Base-by-base conservation (phyloP, 1,140 invertebrate genomes). In the Drosophila kanapiae region DNA sequence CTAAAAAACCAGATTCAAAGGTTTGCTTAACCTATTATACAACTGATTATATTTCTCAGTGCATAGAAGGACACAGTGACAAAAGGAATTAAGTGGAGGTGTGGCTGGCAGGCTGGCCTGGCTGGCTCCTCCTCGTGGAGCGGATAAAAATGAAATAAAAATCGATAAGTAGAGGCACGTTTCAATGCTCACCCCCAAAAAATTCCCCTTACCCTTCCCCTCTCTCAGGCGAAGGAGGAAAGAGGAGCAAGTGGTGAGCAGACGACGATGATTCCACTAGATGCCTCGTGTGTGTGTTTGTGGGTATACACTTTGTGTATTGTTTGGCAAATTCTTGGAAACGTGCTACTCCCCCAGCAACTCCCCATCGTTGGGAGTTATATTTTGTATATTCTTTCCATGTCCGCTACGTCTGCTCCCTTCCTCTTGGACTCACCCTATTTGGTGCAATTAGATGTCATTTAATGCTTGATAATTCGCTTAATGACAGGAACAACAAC, bases 71-170 rank as follows among this genome's bases (percentile, higher is more conserved):
- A 70, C 29, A 51, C 29, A 11, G 67, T 59, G 53, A 72, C 69
- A 60, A 49, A 60, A 59, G 67, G 51, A 29, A 18, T 16, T 49
- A 8, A 11, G n/a, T 43, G 45, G 48, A 35, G 37, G 47, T 56
- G 59, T 10, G 62, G 18, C 43, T 45, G 29, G 49, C 49, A 35
- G 33, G 51, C 51, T 54, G 16, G 33, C 51, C 48, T 51, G 48
- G 11, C 18, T 70, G 75, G 64, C 76, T 78, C 76, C 76, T 78
- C 76, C 76, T 79, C 61, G 33, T 78, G 57, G 59, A 80, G 68
- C 77, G 77, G 84, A 88, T 88, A 90, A 88, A 88, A 88, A 88
- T 90, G 84, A 90, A 90, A 88, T 88, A 88, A 88, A 88, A 88
- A 88, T 88, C 84, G 84, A 88, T 88, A 88, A 88, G 80, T 78